Conservation (phyloP, 2,888 invertebrate species). For the Aelia acuminata region DNA sequence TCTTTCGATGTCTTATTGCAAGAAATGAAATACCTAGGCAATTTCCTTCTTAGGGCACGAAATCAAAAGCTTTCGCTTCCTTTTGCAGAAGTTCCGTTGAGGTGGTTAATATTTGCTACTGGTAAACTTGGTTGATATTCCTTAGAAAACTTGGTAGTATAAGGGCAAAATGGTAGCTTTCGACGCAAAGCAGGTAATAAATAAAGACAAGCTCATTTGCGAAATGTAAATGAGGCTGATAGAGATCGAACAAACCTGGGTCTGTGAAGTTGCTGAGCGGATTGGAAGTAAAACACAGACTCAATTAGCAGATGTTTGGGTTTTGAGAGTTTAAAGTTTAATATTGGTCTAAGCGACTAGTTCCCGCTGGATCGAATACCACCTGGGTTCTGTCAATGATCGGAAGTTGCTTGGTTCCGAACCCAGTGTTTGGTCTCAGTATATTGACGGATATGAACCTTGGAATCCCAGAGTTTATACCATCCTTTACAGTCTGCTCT, state of each 20-base stretch:
- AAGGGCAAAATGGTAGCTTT: not conserved
- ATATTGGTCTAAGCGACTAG: conserved; percentile 44
- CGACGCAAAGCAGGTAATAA: not conserved
- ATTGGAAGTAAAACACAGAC: conserved; percentile 48
- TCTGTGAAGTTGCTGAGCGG: conserved; percentile 1
- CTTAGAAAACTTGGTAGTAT: not conserved
- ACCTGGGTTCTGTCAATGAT: not conserved
- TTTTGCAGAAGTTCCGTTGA: not conserved
- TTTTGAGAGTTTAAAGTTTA: conserved; percentile 37
- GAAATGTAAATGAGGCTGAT: conserved; percentile 25
- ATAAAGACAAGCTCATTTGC: conserved; percentile 14
- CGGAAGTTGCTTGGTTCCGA: not conserved
- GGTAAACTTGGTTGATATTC: not conserved
- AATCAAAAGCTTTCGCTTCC: not conserved
- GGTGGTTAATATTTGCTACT: not conserved
- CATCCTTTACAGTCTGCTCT: not conserved
- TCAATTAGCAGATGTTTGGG: conserved; percentile 47
- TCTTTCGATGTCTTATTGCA: not conserved
- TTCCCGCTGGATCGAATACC: not conserved
- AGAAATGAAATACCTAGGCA: not conserved
- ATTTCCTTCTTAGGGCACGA: not conserved
- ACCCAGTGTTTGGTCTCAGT: not conserved
- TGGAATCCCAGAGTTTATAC: not conserved
- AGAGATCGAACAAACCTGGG: not conserved
- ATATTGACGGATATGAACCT: not conserved